Evolutionary conservation across 2,888 invertebrate species (phyloP).

Genomic region (Stomorhina lunata): DNA sequence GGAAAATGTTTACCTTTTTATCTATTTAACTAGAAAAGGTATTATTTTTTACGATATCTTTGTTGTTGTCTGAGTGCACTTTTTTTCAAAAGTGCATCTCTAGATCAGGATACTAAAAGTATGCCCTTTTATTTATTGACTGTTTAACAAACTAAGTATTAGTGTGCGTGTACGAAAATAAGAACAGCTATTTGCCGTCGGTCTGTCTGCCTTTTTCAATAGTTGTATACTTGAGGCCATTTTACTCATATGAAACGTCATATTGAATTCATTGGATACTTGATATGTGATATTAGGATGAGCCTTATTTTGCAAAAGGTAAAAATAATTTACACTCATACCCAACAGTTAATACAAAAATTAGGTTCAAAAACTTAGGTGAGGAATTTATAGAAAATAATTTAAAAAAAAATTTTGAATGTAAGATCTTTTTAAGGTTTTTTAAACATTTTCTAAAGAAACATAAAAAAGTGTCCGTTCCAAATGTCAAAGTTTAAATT

Average conservation of each 20-base stretch:
- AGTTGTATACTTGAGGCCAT: constrained; percentile 16
- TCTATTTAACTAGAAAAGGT: not conserved
- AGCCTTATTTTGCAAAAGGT: too few species aligned
- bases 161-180: not conserved
- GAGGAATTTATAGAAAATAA: too few species aligned
- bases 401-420: too few species aligned
- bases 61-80: not conserved
- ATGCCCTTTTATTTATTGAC: constrained; percentile 17
- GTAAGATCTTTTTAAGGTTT: too few species aligned
- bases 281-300: too few species aligned
- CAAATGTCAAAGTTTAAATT: too few species aligned
- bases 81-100: constrained; percentile 16
- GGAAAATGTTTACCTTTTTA: constrained; percentile 17
- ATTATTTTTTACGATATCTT: constrained; percentile 2
- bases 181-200: too few species aligned
- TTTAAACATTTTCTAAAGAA: too few species aligned
- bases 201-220: not conserved
- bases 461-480: too few species aligned
- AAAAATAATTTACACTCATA: not conserved
- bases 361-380: not conserved
- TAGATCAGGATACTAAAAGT: constrained; percentile 22
- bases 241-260: not conserved
- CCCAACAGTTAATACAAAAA: not conserved
- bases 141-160: constrained; percentile 22
- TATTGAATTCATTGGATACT: constrained; percentile 4